Conservation (phyloP, 1,140 invertebrate genomes). For the Thaumatotibia leucotreta region DNA sequence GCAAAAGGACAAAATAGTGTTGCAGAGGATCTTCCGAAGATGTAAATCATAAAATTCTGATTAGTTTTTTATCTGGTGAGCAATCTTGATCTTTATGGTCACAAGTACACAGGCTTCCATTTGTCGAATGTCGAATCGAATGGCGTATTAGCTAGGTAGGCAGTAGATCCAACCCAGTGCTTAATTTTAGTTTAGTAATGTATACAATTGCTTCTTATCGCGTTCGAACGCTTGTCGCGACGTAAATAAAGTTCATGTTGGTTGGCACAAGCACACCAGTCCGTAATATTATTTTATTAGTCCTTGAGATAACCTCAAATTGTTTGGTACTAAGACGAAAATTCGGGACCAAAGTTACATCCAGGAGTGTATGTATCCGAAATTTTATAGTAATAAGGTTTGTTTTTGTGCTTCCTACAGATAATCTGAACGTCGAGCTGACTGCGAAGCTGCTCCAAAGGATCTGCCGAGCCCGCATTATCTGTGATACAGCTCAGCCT, state of each 20-base stretch:
- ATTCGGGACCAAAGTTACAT: not conserved
- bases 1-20: constrained; percentile 54
- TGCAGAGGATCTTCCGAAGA: constrained; percentile 27
- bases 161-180: not conserved
- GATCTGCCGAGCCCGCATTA: constrained; percentile 73
- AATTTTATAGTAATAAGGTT: not conserved
- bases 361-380: not conserved
- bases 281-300: constrained; percentile 22
- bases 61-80: constrained; percentile 17
- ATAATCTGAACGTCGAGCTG: constrained; percentile 69
- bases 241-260: constrained; percentile 41
- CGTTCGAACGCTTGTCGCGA: constrained; percentile 27
- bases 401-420: constrained; percentile 26
- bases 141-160: constrained; percentile 20
- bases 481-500: constrained; percentile 87
- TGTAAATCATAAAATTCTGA: constrained; percentile 36
- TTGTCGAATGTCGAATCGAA: too few relatives aligned
- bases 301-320: constrained; percentile 71
- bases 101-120: constrained; percentile 18
- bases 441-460: constrained; percentile 68
- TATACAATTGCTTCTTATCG: constrained; percentile 40
- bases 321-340: constrained; percentile 2
- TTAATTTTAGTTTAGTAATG: constrained; percentile 21
- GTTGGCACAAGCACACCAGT: constrained; percentile 10
- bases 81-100: constrained; percentile 20